Conservation (phyloP, 2,888 invertebrate species). For the Parapristionchus giblindavisi region DNA sequence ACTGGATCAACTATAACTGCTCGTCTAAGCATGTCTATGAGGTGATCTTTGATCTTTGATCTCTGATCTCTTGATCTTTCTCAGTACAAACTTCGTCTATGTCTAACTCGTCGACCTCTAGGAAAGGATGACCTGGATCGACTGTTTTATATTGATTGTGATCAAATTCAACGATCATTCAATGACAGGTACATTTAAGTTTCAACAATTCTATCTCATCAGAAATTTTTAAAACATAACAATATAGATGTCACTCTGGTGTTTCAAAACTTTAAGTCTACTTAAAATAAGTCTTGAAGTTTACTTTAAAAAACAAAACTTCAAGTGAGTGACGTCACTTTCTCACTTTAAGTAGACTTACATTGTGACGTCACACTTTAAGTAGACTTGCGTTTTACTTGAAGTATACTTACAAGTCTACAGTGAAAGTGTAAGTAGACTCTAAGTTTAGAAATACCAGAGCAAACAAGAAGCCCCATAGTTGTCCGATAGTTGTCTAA, state of each 20-base stretch:
- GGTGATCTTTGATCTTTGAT: constrained; percentile 30
- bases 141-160: constrained; percentile 44
- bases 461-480: no score
- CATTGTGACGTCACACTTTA: no score
- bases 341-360: no score
- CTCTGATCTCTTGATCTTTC: neutral
- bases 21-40: constrained; percentile 51
- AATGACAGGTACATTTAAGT: constrained; percentile 30
- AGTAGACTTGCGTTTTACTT: no score
- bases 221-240: neutral
- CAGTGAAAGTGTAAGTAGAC: no score
- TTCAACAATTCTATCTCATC: neutral
- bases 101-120: constrained; percentile 36
- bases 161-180: constrained; percentile 37
- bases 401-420: no score
- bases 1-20: constrained; percentile 51
- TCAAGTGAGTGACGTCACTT: no score
- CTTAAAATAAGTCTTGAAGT: no score
- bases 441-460: no score
- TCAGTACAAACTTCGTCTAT: constrained; percentile 13
- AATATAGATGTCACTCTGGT: neutral
- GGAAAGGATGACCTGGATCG: constrained; percentile 45
- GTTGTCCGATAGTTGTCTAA: no score
- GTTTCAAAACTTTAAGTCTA: neutral
- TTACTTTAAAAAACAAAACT: no score